phyloP scores from a whole-genome alignment of 1,140 invertebrate genomes.

The Papilio polytes region DNA sequence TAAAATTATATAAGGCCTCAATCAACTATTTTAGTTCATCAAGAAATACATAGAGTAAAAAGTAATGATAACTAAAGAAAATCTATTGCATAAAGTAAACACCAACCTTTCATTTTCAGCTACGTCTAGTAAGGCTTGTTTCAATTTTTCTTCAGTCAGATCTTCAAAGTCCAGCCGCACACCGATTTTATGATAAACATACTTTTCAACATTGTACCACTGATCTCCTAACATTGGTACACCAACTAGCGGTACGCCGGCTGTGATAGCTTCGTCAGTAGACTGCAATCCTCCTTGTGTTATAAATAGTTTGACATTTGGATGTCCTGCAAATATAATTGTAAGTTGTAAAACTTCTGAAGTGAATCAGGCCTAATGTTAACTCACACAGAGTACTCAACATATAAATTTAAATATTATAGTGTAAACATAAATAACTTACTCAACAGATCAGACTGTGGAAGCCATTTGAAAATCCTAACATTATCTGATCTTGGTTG shows the following conservation, averaged over 20 bases:
- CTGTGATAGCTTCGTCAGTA: slow-evolving; percentile 18
- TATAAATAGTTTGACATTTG: slow-evolving; percentile 40
- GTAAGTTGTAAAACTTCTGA: too few species aligned
- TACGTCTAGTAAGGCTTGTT: slow-evolving; percentile 39
- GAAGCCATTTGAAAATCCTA: slow-evolving; percentile 81
- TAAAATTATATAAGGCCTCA: too few species aligned
- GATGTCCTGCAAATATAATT: slow-evolving; percentile 30
- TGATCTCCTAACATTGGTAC: slow-evolving; percentile 63
- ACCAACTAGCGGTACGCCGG: background rate
- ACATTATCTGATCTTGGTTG: slow-evolving; percentile 77
- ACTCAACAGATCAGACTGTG: slow-evolving; percentile 78
- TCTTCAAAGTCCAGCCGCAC: slow-evolving; percentile 45
- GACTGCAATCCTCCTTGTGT: slow-evolving; percentile 38
- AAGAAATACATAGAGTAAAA: too few species aligned
- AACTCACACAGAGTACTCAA: too few species aligned
- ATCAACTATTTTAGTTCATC: too few species aligned
- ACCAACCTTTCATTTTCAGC: slow-evolving; percentile 44
- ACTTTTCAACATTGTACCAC: slow-evolving; percentile 52
- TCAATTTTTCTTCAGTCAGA: slow-evolving; percentile 47
- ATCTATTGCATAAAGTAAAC: too few species aligned
- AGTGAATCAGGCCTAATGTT: too few species aligned
- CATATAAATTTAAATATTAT: too few species aligned
- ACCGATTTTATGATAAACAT: slow-evolving; percentile 44
- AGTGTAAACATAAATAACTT: slow-evolving; percentile 31
- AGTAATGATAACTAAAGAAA: too few species aligned